Percentiles rank a stretch among this genome's conserved stretches.
phyloP scores from a whole-genome alignment of 2,797 vertebrate species.

The Poecile montanus region DNA sequence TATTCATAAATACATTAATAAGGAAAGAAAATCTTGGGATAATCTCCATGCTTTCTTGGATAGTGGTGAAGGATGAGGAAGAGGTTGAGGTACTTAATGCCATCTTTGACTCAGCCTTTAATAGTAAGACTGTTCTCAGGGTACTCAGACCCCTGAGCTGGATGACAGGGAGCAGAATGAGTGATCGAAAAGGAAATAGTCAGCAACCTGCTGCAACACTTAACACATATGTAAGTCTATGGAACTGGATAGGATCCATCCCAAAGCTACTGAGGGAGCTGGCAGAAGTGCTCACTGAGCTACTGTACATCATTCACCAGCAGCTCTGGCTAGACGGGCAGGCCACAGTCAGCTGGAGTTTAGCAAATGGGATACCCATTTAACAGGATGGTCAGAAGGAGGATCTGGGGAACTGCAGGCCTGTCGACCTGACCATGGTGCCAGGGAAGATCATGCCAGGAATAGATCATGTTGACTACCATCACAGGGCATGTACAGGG shows the following conservation, averaged over 20 bases:
- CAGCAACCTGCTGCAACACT: neutral
- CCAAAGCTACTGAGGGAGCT: neutral
- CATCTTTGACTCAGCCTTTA: neutral
- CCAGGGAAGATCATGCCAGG: neutral
- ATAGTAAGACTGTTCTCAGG: neutral
- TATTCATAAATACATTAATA: neutral
- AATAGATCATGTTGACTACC: neutral
- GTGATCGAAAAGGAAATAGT: neutral
- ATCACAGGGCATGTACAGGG: fast-evolving
- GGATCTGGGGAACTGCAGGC: neutral
- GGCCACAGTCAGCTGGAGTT: too few relatives aligned
- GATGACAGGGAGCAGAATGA: neutral
- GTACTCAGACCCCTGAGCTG: neutral
- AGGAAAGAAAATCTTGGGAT: neutral
- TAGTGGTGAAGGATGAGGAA: neutral
- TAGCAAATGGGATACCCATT: neutral
- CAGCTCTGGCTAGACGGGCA: neutral
- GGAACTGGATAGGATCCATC: neutral
- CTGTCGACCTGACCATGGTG: neutral
- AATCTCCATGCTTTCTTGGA: neutral
- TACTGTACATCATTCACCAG: neutral
- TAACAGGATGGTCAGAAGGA: neutral
- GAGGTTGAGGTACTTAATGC: neutral
- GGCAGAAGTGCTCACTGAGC: neutral
- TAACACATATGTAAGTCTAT: fast-evolving